These are phyloP conservation scores for Aelia acuminata DNA, from an alignment of 2,888 invertebrate genomes.

Conservation along the genomic window DNA sequence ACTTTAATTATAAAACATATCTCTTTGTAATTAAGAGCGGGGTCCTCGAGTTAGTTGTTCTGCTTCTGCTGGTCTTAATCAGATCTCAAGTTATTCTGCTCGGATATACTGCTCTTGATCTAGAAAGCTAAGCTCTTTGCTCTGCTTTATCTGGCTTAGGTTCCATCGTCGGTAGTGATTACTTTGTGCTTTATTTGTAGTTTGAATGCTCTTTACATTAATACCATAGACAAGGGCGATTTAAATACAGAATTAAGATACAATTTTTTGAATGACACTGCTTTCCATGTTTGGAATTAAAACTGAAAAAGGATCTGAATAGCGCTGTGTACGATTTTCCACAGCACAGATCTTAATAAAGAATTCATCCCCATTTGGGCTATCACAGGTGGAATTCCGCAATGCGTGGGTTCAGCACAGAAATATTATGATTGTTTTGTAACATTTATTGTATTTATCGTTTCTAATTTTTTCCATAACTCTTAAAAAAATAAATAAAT, in stretches of 20 bases:
- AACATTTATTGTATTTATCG: no score
- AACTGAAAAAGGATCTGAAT: not conserved
- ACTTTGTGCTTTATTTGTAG: no score
- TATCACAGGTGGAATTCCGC: not conserved
- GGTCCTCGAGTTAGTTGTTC: not conserved
- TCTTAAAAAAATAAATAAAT: no score
- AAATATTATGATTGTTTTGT: not conserved
- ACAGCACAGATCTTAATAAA: not conserved
- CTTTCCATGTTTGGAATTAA: not conserved
- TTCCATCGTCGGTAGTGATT: no score
- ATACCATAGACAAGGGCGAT: no score
- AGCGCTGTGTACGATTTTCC: not conserved
- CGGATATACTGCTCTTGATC: not conserved
- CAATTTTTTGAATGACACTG: not conserved
- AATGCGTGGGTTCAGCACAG: not conserved
- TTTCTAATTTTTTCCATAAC: no score
- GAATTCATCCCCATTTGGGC: not conserved
- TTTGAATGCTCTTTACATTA: no score
- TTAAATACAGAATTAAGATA: no score
- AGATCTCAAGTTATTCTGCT: conserved; percentile 16
- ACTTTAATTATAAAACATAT: conserved; percentile 23
- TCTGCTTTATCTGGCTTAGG: no score
- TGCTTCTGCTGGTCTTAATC: not conserved
- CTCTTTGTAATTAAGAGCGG: conserved; percentile 8
- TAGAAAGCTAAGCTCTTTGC: not conserved